A percentile compares a stretch with the other conserved stretches of the same genome.
phyloP scores from a whole-genome alignment of 2,888 invertebrate genomes.

The Scaptomyza caliginosa region DNA sequence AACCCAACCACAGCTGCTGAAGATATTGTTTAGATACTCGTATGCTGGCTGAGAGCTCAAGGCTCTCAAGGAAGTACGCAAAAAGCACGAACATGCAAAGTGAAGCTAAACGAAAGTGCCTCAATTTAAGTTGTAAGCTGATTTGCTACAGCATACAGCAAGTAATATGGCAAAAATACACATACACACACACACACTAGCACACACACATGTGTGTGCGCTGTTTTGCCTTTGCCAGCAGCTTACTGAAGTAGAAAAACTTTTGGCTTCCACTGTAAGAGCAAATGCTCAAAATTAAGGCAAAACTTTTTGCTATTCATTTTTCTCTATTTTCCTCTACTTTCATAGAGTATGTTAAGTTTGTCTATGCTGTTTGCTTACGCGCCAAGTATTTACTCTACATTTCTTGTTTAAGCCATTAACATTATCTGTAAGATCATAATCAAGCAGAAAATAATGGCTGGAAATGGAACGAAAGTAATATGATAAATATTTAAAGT shows the following conservation, averaged over 20 bases:
- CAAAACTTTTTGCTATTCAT: slow-evolving; percentile 61
- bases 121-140: slow-evolving; percentile 80
- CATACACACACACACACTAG: slow-evolving; percentile 11
- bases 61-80: slow-evolving; percentile 66
- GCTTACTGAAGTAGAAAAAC: slow-evolving; percentile 73
- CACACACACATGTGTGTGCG: slow-evolving; percentile 35
- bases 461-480: background rate
- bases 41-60: slow-evolving; percentile 38
- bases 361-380: slow-evolving; percentile 4
- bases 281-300: slow-evolving; percentile 70
- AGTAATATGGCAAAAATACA: slow-evolving; percentile 45
- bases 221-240: slow-evolving; percentile 38
- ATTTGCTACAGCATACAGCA: slow-evolving; percentile 64
- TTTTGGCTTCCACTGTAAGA: slow-evolving; percentile 61
- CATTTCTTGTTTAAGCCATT: background rate
- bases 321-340: slow-evolving; percentile 16
- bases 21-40: slow-evolving; percentile 37
- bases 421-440: too few relatives aligned
- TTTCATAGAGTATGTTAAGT: background rate
- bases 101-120: slow-evolving; percentile 80
- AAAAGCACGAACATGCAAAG: slow-evolving; percentile 75
- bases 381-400: background rate
- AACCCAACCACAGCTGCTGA: background rate
- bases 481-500: background rate
- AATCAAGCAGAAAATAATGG: too few relatives aligned